Evolutionary conservation across 2,888 invertebrate genomes (phyloP), one percentile per base, ranked within the genome.

Genomic region (Drosophila histrio): DNA sequence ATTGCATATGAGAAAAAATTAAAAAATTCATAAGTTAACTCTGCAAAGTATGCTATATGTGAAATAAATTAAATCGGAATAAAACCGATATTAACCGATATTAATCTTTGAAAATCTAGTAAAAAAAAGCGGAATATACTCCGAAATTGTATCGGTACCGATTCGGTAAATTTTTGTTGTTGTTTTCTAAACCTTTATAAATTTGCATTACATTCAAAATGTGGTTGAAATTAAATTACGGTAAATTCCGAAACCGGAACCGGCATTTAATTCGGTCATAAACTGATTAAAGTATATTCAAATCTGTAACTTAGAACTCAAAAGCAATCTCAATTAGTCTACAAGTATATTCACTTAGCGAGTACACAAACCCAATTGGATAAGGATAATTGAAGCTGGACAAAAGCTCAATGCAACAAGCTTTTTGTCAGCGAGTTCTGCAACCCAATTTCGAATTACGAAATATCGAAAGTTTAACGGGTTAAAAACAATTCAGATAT

Each of bases 361-460:
- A 39, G 34, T 28, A 13, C 67, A 41, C 67, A 39, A 57, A 61
- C 71, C 73, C 8, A 2, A 3, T 0, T 3, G 5, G 7, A 21
- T 8, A 54, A 53, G 52, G 30, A 72, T 30, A 47, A 9, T 13
- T 0, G 0, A 8, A 8, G 22, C 9, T 8, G 9, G 30, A 49
- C 46, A 34, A 67, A 67, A 72, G 73, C 61, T 72, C 9, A 1
- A 6, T 57, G 61, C 11, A 21, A 61, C 28, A 38, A 26, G 26
- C 19, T 28, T 30, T 24, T 11, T 2, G 6, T 8, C 7, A 53
- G 41, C 30, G 15, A 26, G 6, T n/a, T 0, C 2, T 21, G 34
- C 26, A 36, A 53, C 26, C 28, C 2, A 3, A 15, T 4, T 41
- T 52, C 5, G 22, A 53, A 34, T 11, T 22, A 15, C 8, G 17